phyloP scores from a whole-genome alignment of 2,113 vertebrate genomes.

The Naja naja region DNA sequence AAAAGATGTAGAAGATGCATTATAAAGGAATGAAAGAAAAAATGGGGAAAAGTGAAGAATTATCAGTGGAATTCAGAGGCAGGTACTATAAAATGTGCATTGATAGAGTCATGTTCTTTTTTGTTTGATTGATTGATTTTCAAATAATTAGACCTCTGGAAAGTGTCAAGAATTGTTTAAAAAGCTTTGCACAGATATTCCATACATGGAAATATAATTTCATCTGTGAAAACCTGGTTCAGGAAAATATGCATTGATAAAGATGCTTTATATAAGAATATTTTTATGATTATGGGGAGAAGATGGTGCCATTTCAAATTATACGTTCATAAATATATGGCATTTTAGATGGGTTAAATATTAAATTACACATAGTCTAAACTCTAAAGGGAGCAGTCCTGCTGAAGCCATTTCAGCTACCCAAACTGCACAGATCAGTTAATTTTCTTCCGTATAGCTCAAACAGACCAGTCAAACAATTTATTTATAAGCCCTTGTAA shows the following conservation, averaged over 20 bases:
- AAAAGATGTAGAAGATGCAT: neutral
- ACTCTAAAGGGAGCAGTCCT: neutral
- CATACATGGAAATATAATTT: neutral
- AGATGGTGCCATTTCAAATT: neutral
- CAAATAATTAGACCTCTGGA: neutral
- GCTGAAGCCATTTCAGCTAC: neutral
- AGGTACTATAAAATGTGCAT: neutral
- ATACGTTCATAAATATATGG: neutral
- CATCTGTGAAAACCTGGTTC: neutral
- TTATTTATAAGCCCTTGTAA: neutral
- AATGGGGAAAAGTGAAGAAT: neutral
- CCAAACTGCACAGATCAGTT: neutral
- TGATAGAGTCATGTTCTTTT: neutral
- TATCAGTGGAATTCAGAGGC: neutral
- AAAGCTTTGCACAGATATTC: neutral
- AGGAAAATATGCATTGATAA: neutral
- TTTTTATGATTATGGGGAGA: neutral
- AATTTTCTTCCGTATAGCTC: neutral
- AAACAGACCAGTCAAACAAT: neutral
- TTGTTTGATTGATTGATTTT: neutral
- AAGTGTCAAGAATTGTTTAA: neutral
- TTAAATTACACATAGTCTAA: neutral
- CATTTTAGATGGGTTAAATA: neutral
- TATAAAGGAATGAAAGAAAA: neutral
- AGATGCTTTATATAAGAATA: neutral